Percentiles rank a stretch among this genome's conserved stretches.
Evolutionary conservation across 2,113 vertebrate species (phyloP).

Genomic region (Notechis scutatus): DNA sequence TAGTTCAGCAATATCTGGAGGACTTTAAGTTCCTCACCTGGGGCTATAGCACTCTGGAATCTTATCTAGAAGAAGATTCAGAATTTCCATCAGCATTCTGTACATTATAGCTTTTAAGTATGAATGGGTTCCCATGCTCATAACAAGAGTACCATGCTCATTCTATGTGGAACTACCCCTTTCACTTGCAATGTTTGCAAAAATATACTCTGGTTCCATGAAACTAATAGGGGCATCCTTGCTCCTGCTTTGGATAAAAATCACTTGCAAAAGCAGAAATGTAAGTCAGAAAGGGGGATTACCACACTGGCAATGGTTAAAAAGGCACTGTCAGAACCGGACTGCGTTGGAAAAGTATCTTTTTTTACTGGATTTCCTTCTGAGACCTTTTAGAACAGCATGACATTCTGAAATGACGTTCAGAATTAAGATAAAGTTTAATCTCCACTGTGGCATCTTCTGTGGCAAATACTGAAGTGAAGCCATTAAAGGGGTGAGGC

Average conservation of each 20-base stretch:
- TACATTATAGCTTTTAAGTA: background rate
- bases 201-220: background rate
- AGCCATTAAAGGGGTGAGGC: background rate
- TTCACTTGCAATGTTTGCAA: background rate
- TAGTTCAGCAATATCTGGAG: background rate
- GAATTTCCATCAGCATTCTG: background rate
- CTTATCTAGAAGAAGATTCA: background rate
- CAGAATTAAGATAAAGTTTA: background rate
- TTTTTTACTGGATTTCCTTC: background rate
- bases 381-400: background rate
- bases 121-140: background rate
- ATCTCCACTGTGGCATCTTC: background rate
- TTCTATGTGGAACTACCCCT: background rate
- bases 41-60: background rate
- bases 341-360: background rate
- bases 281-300: background rate
- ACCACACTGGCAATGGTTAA: background rate
- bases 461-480: background rate
- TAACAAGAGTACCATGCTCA: background rate
- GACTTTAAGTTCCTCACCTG: background rate
- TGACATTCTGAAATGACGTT: background rate
- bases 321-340: background rate
- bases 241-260: background rate
- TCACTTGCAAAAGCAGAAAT: background rate
- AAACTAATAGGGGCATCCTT: background rate